Conservation (phyloP, 2,888 invertebrate genomes). For the Acrobasis suavella region DNA sequence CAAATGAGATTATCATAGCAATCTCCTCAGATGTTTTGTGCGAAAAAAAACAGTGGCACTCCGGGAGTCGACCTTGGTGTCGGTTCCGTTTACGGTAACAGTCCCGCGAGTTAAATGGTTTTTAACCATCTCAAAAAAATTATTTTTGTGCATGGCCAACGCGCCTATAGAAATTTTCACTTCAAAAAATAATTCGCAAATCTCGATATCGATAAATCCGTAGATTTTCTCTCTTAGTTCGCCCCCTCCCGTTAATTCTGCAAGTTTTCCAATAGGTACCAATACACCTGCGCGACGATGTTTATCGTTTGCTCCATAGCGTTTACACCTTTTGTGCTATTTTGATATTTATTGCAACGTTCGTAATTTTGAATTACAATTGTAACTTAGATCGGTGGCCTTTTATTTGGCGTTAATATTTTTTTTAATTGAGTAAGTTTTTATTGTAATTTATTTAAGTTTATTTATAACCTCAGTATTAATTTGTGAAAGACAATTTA, state of each 20-base stretch:
- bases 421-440: background rate
- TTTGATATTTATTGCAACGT: constrained; percentile 17
- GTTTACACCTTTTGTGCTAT: constrained; percentile 32
- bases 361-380: constrained; percentile 10
- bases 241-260: constrained; percentile 52
- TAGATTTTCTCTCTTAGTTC: constrained; percentile 8
- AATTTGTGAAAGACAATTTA: too few relatives aligned
- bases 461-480: too few relatives aligned
- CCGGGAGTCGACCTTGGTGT: too few relatives aligned
- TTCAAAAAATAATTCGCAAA: background rate
- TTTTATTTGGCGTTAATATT: background rate
- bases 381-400: background rate
- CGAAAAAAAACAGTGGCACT: too few relatives aligned
- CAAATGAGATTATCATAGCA: too few relatives aligned
- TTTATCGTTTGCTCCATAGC: constrained; percentile 57
- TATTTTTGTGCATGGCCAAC: too few relatives aligned
- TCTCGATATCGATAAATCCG: constrained; percentile 5
- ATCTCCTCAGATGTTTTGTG: too few relatives aligned
- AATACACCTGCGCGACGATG: constrained; percentile 62
- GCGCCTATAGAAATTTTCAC: too few relatives aligned
- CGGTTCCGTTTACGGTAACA: too few relatives aligned
- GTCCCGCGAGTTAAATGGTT: too few relatives aligned
- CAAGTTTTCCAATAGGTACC: constrained; percentile 68
- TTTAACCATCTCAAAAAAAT: too few relatives aligned
- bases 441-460: too few relatives aligned